Percentiles rank a stretch among this genome's conserved stretches.
Evolutionary conservation across 2,888 invertebrate species (phyloP).

Genomic region (Crematogaster levior): DNA sequence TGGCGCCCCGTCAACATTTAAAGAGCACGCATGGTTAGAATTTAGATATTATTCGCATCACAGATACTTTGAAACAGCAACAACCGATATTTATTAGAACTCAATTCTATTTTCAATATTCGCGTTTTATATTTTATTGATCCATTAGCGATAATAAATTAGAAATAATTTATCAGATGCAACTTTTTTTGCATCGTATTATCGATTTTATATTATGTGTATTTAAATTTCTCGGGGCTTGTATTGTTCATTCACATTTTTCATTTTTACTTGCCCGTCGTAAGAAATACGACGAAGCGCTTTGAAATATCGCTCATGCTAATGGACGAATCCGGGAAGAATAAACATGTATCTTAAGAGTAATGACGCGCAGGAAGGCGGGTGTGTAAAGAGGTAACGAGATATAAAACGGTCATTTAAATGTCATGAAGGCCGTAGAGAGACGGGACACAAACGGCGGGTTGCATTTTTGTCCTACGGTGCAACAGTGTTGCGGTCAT

Average conservation of each 20-base stretch:
- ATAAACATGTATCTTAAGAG: slow-evolving; percentile 54
- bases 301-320: slow-evolving; percentile 45
- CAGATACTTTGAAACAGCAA: not conserved
- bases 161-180: slow-evolving; percentile 10
- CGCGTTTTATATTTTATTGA: not conserved
- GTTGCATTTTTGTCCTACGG: slow-evolving; percentile 46
- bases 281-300: slow-evolving; percentile 11
- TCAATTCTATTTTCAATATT: not conserved
- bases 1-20: not conserved
- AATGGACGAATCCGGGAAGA: slow-evolving; percentile 46
- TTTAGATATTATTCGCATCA: not conserved
- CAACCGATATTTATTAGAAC: not conserved
- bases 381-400: slow-evolving; percentile 49
- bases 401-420: slow-evolving; percentile 56
- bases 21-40: not conserved
- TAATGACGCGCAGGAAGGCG: slow-evolving; percentile 44
- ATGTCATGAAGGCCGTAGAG: slow-evolving; percentile 50
- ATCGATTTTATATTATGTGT: not conserved
- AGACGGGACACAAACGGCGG: slow-evolving; percentile 34
- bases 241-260: slow-evolving; percentile 6
- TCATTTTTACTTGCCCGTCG: not conserved
- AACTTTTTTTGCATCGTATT: not conserved
- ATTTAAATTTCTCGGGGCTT: not conserved
- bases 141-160: not conserved
- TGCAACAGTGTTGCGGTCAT: slow-evolving; percentile 58